Conservation (phyloP, 2,888 invertebrate species). For the Cynaeus angustus region DNA sequence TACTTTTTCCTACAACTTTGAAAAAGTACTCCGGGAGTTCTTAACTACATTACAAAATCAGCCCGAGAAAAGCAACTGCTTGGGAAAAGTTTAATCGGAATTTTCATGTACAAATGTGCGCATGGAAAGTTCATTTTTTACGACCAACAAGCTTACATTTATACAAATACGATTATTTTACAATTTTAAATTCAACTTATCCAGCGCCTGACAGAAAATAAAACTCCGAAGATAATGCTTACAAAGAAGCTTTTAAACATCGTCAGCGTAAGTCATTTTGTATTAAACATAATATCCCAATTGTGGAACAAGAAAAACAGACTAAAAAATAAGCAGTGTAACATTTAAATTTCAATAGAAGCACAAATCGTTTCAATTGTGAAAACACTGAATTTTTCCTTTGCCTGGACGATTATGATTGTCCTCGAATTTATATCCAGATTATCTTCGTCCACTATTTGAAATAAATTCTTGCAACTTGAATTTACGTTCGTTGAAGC, state of each 20-base stretch:
- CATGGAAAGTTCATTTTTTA: slow-evolving; percentile 23
- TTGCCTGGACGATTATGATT: no score
- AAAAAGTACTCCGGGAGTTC: slow-evolving; percentile 22
- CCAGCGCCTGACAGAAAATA: neutral
- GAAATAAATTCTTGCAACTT: no score
- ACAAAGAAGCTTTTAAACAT: neutral
- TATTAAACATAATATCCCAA: no score
- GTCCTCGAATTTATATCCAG: no score
- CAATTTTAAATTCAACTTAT: neutral
- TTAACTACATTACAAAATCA: slow-evolving; percentile 38
- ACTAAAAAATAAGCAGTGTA: no score
- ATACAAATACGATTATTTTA: neutral
- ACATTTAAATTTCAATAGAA: no score
- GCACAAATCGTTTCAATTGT: no score
- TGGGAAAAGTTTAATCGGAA: slow-evolving; percentile 39
- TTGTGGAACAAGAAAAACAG: no score
- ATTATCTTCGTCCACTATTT: no score
- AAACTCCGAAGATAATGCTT: neutral
- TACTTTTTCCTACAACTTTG: slow-evolving; percentile 2
- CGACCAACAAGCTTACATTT: neutral
- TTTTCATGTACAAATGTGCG: slow-evolving; percentile 17
- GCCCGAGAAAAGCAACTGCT: slow-evolving; percentile 19
- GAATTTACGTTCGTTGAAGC: no score
- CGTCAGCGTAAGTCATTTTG: no score
- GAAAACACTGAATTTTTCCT: no score